Percentiles rank a stretch among this genome's conserved stretches.
phyloP scores from a whole-genome alignment of 35 echinoderm and acorn worm species.

The Patiria miniata region DNA sequence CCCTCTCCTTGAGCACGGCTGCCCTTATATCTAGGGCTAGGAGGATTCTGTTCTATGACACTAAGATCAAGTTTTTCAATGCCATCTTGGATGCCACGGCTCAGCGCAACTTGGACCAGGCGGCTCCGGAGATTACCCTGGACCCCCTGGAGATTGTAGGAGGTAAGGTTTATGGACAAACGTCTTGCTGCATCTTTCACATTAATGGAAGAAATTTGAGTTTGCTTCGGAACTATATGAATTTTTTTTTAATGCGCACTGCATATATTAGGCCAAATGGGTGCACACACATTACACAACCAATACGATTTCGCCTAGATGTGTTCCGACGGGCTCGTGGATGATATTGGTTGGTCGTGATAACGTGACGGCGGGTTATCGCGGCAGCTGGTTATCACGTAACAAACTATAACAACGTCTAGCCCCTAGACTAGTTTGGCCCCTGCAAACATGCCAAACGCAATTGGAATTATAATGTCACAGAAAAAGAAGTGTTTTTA shows the following conservation, averaged over 20 bases:
- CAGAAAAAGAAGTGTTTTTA: too few species aligned
- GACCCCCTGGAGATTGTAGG: conserved; percentile 73
- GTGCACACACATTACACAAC: too few species aligned
- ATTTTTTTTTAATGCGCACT: background rate
- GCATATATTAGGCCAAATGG: too few species aligned
- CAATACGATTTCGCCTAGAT: too few species aligned
- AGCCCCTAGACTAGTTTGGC: too few species aligned
- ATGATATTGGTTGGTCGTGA: too few species aligned
- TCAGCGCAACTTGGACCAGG: conserved; percentile 70
- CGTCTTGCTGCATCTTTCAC: background rate
- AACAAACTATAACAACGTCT: too few species aligned
- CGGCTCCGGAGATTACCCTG: conserved; percentile 70
- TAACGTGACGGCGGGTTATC: too few species aligned
- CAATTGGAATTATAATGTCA: too few species aligned
- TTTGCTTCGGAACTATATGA: background rate
- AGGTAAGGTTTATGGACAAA: conserved; percentile 29
- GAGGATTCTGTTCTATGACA: conserved; percentile 66
- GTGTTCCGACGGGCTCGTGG: too few species aligned
- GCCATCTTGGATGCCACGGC: conserved; percentile 65
- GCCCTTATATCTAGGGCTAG: conserved; percentile 53
- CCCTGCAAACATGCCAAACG: too few species aligned
- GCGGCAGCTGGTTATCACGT: too few species aligned
- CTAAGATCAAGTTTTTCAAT: conserved; percentile 78
- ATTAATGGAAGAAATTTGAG: background rate
- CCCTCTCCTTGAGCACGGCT: conserved; percentile 57